A percentile compares a stretch with the other conserved stretches of the same genome.
Evolutionary conservation across 92 coral and sea anemone genomes (phyloP).

Genomic region (Chrysogorgia sp.): DNA sequence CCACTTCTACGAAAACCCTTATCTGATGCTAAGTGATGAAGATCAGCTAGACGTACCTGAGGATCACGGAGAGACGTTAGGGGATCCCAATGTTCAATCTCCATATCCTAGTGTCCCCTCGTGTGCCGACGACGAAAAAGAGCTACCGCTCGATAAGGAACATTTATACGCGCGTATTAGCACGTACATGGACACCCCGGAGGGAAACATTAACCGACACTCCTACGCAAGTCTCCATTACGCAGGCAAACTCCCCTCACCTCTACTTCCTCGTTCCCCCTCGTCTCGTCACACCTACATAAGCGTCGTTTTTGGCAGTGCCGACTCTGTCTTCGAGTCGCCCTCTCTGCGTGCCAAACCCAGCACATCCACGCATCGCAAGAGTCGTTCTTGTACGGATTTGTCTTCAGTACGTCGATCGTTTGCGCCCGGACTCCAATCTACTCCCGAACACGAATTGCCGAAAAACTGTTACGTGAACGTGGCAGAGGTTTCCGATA

Average conservation of each 20-base stretch:
- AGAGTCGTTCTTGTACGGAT: slow-evolving; percentile 16
- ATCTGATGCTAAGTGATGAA: neutral
- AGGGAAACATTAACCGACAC: slow-evolving; percentile 13
- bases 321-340: slow-evolving; percentile 9
- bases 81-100: neutral
- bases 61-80: neutral
- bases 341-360: neutral
- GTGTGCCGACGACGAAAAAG: neutral
- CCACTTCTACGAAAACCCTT: slow-evolving; percentile 37
- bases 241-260: neutral
- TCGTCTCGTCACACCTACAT: slow-evolving; percentile 29
- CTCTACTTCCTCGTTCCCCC: neutral
- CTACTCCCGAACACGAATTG: neutral
- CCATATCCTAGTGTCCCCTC: slow-evolving; percentile 24
- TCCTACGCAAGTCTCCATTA: slow-evolving; percentile 31
- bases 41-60: neutral
- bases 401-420: neutral
- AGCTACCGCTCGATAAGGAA: slow-evolving; percentile 31
- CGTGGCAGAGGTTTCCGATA: neutral
- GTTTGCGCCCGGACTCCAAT: neutral
- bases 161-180: slow-evolving; percentile 35
- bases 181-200: neutral
- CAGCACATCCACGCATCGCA: too few relatives aligned
- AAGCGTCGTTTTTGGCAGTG: slow-evolving; percentile 32
- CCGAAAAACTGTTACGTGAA: neutral